Base-by-base conservation (phyloP, 2,888 invertebrate genomes). In the Xylota segnis region DNA sequence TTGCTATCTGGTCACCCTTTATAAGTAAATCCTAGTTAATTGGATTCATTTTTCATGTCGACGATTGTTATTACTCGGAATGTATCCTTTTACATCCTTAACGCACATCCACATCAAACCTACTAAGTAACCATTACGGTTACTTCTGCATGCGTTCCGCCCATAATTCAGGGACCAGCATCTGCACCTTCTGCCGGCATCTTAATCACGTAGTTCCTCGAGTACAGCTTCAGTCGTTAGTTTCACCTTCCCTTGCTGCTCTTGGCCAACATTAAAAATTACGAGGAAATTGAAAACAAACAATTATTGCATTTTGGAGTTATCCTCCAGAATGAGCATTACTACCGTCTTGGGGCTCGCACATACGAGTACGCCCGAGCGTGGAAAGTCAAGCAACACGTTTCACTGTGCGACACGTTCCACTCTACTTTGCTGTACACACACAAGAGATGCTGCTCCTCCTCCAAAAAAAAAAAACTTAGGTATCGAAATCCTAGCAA, bases 271-370 rank as follows among this genome's bases (percentile, higher is more conserved):
- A 77, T 76, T 82, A 82, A 82, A 82, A 86, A 82, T 77, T 82
- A 86, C 86, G 61, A 68, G 43, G 66, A 82, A 86, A 86, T 86
- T 86, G 86, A 86, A 86, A 86, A 86, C 86, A 86, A 86, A 86
- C 86, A 86, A 86, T 86, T 86, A 86, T 82, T 86, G 86, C 86
- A 86, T 86, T 82, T 77, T 37, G 59, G 61, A 86, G 76, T 86
- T 82, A 82, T 86, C 82, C 82, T 68, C 47, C 70, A 63, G 84
- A 76, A 71, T 86, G 72, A 86, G 76, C 77, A 77, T 86, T 82
- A 66, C 82, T 76, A 59, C 37, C 59, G 54, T 66, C 75, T 40
- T 54, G 72, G 27, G 37, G 56, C 34, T 58, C 72, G 23, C 23
- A 79, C 70, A 75, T 40, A 45, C n/a, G n/a, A n/a, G n/a, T n/a